phyloP scores from a whole-genome alignment of 2,113 vertebrate species.

The Phalacrocorax pelagicus region DNA sequence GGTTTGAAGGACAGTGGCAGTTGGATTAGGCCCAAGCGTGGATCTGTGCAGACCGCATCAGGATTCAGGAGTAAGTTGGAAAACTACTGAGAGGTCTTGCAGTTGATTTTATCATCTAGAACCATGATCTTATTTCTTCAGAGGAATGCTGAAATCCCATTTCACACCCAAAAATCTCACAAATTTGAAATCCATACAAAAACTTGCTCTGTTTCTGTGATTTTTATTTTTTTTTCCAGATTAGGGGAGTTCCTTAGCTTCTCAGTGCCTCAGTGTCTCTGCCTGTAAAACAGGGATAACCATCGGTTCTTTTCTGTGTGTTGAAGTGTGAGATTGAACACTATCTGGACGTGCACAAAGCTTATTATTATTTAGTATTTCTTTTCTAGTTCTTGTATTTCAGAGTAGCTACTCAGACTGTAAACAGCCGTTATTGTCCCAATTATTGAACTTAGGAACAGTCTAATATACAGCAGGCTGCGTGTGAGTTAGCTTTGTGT shows the following conservation, averaged over 20 bases:
- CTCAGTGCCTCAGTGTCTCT: neutral
- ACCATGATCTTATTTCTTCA: neutral
- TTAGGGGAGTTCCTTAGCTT: neutral
- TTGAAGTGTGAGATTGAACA: neutral
- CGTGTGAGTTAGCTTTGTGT: neutral
- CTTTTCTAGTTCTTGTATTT: neutral
- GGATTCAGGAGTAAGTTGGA: neutral
- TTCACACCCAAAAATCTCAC: neutral
- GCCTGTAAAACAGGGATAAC: neutral
- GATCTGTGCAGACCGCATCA: neutral
- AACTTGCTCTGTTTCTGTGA: neutral
- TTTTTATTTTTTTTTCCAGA: neutral
- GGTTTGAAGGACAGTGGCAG: neutral
- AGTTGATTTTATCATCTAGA: neutral
- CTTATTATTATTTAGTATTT: neutral
- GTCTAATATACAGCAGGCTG: neutral
- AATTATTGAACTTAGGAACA: neutral
- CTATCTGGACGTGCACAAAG: neutral
- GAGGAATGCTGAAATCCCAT: neutral
- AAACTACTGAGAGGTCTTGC: neutral
- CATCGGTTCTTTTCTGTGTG: neutral
- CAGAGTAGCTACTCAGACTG: neutral
- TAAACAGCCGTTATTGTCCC: neutral
- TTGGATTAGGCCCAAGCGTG: neutral
- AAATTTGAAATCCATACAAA: neutral